These are phyloP conservation scores for Nasonovia ribisnigri DNA, from an alignment of 2,888 invertebrate genomes.

Conservation along the genomic window DNA sequence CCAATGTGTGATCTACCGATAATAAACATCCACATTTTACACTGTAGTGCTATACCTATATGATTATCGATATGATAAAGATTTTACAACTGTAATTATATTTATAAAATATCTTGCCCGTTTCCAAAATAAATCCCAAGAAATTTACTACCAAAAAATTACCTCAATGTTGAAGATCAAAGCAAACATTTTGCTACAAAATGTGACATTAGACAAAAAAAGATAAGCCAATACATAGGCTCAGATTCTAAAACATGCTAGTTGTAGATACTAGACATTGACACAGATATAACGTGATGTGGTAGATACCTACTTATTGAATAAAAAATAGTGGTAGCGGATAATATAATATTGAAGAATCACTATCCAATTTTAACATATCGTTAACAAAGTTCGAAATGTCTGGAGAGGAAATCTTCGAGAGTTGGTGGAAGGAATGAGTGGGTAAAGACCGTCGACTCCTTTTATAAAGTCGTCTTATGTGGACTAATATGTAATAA, in stretches of 20 bases:
- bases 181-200: neutral
- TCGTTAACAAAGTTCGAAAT: neutral
- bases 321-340: neutral
- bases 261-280: neutral
- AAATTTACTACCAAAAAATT: neutral
- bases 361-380: neutral
- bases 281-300: neutral
- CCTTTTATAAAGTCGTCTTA: neutral
- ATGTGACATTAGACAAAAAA: neutral
- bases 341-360: neutral
- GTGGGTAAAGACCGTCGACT: neutral
- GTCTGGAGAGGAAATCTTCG: neutral
- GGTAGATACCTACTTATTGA: neutral
- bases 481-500: neutral
- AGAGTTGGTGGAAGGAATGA: neutral
- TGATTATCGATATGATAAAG: no score
- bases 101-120: no score
- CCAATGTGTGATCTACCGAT: no score
- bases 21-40: no score
- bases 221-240: neutral
- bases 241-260: neutral
- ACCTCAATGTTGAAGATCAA: neutral
- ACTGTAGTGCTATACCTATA: no score
- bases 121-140: no score
- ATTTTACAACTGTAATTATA: no score